Evolutionary conservation across 2,113 vertebrate species (phyloP).

Genomic region (Alethe castanea): DNA sequence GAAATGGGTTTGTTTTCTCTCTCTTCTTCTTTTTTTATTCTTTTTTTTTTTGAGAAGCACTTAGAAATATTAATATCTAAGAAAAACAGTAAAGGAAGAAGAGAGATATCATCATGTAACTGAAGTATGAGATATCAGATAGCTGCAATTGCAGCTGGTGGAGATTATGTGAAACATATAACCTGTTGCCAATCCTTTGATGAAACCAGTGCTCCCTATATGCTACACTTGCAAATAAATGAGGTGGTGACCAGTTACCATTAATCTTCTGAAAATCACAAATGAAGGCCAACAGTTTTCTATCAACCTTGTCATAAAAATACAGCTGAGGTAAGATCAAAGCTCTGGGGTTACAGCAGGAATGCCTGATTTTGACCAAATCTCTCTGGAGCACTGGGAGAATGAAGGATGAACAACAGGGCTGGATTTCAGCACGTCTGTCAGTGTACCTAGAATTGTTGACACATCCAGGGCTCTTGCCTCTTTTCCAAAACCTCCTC

Average conservation of each 20-base stretch:
- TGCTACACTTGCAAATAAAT: slow-evolving; percentile 55
- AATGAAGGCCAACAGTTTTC: slow-evolving; percentile 30
- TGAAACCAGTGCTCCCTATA: slow-evolving; percentile 54
- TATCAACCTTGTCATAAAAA: neutral
- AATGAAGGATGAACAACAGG: neutral
- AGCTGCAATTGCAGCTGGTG: slow-evolving; percentile 60
- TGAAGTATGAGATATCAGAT: slow-evolving; percentile 52
- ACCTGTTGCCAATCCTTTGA: slow-evolving; percentile 61
- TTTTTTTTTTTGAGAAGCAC: neutral
- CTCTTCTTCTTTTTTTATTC: neutral
- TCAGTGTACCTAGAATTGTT: neutral
- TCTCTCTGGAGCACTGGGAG: neutral
- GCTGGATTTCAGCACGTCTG: neutral
- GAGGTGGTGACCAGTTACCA: slow-evolving; percentile 62
- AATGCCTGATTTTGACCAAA: neutral
- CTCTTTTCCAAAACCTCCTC: neutral
- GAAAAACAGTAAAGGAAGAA: slow-evolving; percentile 45
- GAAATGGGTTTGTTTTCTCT: accelerated
- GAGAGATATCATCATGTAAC: slow-evolving; percentile 30
- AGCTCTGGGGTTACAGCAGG: neutral
- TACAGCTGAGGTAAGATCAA: slow-evolving; percentile 9
- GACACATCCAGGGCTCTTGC: neutral
- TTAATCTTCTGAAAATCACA: slow-evolving; percentile 55
- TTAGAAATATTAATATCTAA: slow-evolving; percentile 39
- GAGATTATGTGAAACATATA: slow-evolving; percentile 59